Percentiles rank a stretch among this genome's conserved stretches.
Conservation (phyloP, 2,888 invertebrate species). For the Linyphia triangularis region DNA sequence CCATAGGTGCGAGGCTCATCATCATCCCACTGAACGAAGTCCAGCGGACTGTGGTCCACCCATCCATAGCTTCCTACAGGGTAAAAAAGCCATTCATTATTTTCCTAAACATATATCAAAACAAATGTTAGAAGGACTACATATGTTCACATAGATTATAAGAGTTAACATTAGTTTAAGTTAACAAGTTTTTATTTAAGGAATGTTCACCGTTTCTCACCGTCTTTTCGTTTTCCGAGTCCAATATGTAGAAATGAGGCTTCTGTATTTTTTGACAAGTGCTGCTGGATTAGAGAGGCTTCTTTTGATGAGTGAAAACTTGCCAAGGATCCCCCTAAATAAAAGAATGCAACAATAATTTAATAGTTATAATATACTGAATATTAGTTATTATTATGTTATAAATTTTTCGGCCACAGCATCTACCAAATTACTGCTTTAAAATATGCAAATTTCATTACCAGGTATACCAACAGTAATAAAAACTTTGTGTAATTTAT, state of each 20-base stretch:
- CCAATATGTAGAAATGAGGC: constrained; percentile 34
- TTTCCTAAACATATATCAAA: not conserved
- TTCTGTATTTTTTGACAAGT: not conserved
- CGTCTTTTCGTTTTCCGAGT: constrained; percentile 22
- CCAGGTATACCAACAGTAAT: too few species aligned
- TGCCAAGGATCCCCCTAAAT: constrained; percentile 38
- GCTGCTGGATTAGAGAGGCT: not conserved
- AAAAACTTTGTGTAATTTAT: too few species aligned
- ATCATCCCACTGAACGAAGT: constrained; percentile 25
- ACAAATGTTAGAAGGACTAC: too few species aligned
- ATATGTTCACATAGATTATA: too few species aligned
- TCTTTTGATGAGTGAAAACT: constrained; percentile 51
- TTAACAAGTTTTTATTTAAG: not conserved
- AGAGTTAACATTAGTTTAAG: not conserved
- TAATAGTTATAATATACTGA: not conserved
- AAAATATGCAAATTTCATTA: too few species aligned
- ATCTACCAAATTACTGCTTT: too few species aligned
- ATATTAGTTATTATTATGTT: too few species aligned
- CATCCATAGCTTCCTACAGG: constrained; percentile 36
- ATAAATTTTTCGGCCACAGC: too few species aligned
- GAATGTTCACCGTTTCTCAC: constrained; percentile 3
- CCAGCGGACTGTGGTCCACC: constrained; percentile 27
- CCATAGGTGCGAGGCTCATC: not conserved
- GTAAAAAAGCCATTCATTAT: too few species aligned
- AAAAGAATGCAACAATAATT: not conserved